Percentiles rank a stretch among this genome's conserved stretches.
Conservation (phyloP, 1,140 invertebrate species). For the Cotesia typhae region DNA sequence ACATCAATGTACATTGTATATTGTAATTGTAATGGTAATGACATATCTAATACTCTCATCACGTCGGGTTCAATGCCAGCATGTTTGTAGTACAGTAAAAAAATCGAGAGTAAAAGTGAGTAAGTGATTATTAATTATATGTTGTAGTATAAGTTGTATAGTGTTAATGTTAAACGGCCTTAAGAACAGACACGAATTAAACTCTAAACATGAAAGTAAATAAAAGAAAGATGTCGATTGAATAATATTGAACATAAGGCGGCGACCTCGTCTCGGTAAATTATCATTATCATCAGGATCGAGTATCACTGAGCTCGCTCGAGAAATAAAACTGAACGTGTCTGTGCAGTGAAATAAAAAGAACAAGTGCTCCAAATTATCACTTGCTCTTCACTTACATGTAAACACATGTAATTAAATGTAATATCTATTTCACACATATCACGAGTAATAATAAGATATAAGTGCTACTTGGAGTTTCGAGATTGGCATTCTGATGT, state of each 20-base stretch:
- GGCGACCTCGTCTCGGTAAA: slow-evolving; percentile 16
- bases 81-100: not conserved
- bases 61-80: slow-evolving; percentile 13
- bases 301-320: not conserved
- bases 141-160: no score
- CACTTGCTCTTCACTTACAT: not conserved
- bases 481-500: not conserved
- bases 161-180: no score
- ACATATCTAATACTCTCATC: not conserved
- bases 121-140: not conserved
- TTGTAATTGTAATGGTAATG: no score
- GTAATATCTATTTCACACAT: not conserved
- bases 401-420: not conserved
- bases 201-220: not conserved
- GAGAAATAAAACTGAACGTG: not conserved
- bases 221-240: slow-evolving; percentile 19
- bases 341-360: no score
- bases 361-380: slow-evolving; percentile 5
- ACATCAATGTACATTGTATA: not conserved
- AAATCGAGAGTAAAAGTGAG: slow-evolving; percentile 21
- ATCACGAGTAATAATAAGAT: not conserved
- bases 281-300: slow-evolving; percentile 6
- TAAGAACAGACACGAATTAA: no score
- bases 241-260: not conserved
- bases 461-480: not conserved